Percentiles rank a stretch among this genome's conserved stretches.
phyloP scores from a whole-genome alignment of 2,113 vertebrate species.

The Rhodinocichla rosea region DNA sequence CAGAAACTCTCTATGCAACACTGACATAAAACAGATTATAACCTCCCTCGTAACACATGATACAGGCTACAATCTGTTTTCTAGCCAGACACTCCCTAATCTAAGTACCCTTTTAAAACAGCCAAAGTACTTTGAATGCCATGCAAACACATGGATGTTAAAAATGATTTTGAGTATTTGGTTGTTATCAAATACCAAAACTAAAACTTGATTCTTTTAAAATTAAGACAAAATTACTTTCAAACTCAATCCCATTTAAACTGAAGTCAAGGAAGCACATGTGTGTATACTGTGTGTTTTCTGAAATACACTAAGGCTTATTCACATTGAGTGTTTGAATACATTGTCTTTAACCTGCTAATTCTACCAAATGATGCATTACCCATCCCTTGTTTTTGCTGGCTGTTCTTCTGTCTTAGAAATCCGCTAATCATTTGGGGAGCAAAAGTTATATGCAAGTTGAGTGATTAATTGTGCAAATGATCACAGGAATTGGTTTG shows the following conservation, averaged over 20 bases:
- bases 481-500: background rate
- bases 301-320: background rate
- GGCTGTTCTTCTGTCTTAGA: background rate
- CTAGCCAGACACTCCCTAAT: background rate
- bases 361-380: background rate
- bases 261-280: background rate
- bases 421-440: background rate
- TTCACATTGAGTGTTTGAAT: background rate
- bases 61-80: background rate
- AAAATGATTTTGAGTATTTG: background rate
- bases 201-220: background rate
- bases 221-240: background rate
- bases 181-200: background rate
- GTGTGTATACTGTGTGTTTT: background rate
- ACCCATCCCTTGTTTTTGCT: background rate
- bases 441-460: background rate
- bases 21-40: background rate
- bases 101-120: background rate
- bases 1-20: background rate
- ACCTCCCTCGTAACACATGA: background rate
- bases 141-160: background rate
- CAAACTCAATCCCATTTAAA: background rate
- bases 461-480: background rate
- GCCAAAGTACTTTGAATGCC: background rate
- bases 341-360: background rate